phyloP scores from a whole-genome alignment of 2,113 vertebrate species.

The Hippocampus comes region DNA sequence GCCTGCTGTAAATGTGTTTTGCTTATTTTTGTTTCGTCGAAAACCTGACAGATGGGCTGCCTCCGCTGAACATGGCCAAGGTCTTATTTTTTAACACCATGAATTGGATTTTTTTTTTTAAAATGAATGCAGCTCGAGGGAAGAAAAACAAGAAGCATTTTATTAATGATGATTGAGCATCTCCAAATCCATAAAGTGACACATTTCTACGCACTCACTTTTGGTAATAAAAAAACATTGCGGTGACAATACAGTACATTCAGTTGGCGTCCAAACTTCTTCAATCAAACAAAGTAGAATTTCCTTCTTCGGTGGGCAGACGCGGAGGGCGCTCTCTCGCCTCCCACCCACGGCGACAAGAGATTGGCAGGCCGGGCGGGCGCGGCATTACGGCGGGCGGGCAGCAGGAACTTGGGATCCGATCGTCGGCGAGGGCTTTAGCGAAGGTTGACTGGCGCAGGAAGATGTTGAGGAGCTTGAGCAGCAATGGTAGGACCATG shows the following conservation, averaged over 20 bases:
- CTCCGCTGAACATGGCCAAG: slow-evolving; percentile 13
- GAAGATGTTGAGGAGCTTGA: slow-evolving; percentile 70
- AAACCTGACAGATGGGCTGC: slow-evolving; percentile 22
- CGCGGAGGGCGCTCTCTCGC: slow-evolving; percentile 33
- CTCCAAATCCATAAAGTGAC: neutral
- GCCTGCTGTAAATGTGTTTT: neutral
- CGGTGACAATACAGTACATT: neutral
- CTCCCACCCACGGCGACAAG: slow-evolving; percentile 64
- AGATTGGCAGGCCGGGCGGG: slow-evolving; percentile 54
- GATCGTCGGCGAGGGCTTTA: slow-evolving; percentile 14
- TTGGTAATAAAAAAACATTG: neutral
- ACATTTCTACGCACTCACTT: neutral
- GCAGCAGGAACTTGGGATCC: slow-evolving; percentile 30
- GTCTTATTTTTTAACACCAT: slow-evolving; percentile 8
- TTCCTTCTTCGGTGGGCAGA: slow-evolving; percentile 43
- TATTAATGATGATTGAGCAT: neutral
- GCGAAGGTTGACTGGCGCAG: slow-evolving; percentile 53
- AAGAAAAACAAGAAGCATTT: neutral
- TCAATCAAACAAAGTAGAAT: neutral
- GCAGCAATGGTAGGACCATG: slow-evolving; percentile 71
- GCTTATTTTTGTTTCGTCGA: neutral
- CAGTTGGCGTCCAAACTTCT: neutral
- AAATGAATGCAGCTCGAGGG: neutral
- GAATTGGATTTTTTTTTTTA: neutral
- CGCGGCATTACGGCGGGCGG: slow-evolving; percentile 66